A percentile compares a stretch with the other conserved stretches of the same genome.
Conservation (phyloP, 1,140 invertebrate species). For the Planococcus citri region DNA sequence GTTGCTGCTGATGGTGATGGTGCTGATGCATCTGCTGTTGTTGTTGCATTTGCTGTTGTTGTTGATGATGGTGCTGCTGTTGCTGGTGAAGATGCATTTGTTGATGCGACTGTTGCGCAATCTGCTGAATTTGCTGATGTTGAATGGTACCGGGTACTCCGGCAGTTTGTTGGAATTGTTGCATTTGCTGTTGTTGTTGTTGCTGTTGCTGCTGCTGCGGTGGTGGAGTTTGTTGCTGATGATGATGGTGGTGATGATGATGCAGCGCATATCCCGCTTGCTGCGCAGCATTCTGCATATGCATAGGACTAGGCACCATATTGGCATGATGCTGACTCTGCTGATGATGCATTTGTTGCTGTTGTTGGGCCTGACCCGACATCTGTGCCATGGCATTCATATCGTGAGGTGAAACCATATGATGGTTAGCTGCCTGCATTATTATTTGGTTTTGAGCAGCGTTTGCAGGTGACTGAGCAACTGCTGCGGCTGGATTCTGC, state of each 20-base stretch:
- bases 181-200: constrained; percentile 29
- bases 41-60: constrained; percentile 30
- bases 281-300: constrained; percentile 10
- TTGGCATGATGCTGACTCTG: constrained; percentile 31
- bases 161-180: constrained; percentile 29
- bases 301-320: constrained; percentile 11
- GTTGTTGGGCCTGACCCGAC: constrained; percentile 23
- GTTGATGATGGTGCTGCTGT: constrained; percentile 28
- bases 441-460: background rate
- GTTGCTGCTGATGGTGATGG: constrained; percentile 22
- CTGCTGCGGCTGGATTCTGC: background rate
- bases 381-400: background rate
- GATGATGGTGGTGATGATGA: constrained; percentile 17
- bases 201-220: constrained; percentile 31
- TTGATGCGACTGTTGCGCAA: constrained; percentile 24
- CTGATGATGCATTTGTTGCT: constrained; percentile 30
- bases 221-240: constrained; percentile 33
- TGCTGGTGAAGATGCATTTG: constrained; percentile 34
- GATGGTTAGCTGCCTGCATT: background rate
- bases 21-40: constrained; percentile 33
- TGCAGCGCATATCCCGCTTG: background rate
- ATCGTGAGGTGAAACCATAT: background rate
- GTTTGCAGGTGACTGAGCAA: too few relatives aligned
- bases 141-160: too few relatives aligned
- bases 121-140: constrained; percentile 20